Base-by-base conservation (phyloP, 2,797 vertebrate species). In the Platyrinchus mystaceus region DNA sequence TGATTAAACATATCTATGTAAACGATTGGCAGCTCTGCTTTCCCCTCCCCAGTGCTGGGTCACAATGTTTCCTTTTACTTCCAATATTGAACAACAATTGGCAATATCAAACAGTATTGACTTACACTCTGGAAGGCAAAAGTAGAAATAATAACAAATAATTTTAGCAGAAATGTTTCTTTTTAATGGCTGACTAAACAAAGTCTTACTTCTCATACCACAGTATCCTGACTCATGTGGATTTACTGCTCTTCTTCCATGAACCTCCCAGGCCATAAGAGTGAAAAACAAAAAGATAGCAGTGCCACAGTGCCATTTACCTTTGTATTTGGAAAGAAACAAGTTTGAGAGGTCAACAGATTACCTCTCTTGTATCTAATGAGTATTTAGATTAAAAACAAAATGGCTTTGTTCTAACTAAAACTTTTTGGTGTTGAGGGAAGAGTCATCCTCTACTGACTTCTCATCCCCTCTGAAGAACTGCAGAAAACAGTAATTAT, bases 1-100 rank as follows among this genome's bases (percentile, higher is more conserved):
- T 86, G 66, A 93, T 88, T 93, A 89, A 92, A 79, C 87, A 13
- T 56, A 74, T 15, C 73, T 86, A 49, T 17, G 80, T 70, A 84
- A 87, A 76, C 23, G 69, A 84, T 75, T 14, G 58, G 30, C 58
- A 93, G 39, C n/a, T 76, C 52, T 92, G 53, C 75, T 32, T 76
- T 78, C 66, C 36, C 22, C 50, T 81, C 34, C 26, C 22, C 2
- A 0, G 15, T 58, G 28, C 46, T 62, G 43, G 66, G 58, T 88
- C 82, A 80, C 41, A 43, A 8, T 36, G 50, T 77, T 91, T 94
- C 43, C 28, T 43, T 81, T 79, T 81, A 52, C 24, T 80, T 81
- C 43, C 74, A 73, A 16, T 58, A 58, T 79, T 91, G 68, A 84
- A 78, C 24, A 89, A 19, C 59, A 53, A 14, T 47, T 76, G 36